Evolutionary conservation across 2,888 invertebrate species (phyloP), one percentile per base, ranked within the genome.

Genomic region (Heteromyza rotundicornis): DNA sequence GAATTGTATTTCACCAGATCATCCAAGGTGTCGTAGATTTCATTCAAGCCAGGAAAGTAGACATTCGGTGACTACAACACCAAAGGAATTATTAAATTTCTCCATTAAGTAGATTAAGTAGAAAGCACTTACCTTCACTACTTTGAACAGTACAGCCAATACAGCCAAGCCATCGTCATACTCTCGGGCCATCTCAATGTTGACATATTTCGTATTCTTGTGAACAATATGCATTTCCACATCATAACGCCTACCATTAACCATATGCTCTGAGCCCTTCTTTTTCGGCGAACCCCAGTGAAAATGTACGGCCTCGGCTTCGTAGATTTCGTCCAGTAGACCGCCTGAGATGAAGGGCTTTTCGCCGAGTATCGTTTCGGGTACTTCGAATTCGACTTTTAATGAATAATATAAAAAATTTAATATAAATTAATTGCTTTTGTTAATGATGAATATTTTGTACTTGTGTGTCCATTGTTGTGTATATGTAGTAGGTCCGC

Each of bases 261-360:
- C 64, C 20, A 70, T 27, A 44, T 80, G 80, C 51, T 81, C 81
- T 0, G 91, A 89, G 10, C 92, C 92, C 27, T 88, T 86, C 75
- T 87, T 86, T 79, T 89, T 88, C 70, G 87, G 86, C 65, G 87
- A 87, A 1, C 88, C 83, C 92, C 92, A 92, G 79, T 92, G 92
- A 81, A 92, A 92, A 57, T 81, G 81, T 0, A 81, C 71, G 1
- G 62, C 67, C 24, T 72, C 66, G 0, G 76, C 77, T 62, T 78
- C 78, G 58, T 77, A 81, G 40, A 62, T 68, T 20, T 67, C 71
- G 1, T 53, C 54, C 10, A 74, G 58, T 2, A 77, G 61, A 12
- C 77, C 78, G 5, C 78, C 75, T 0, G 72, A 72, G 7, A 81
- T 60, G 62, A 65, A 77, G 0, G 81, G 81, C 2, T 62, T 69